A percentile compares a stretch with the other conserved stretches of the same genome.
These are phyloP conservation scores for Psophia crepitans DNA, from an alignment of 2,113 vertebrate species.

Conservation along the genomic window DNA sequence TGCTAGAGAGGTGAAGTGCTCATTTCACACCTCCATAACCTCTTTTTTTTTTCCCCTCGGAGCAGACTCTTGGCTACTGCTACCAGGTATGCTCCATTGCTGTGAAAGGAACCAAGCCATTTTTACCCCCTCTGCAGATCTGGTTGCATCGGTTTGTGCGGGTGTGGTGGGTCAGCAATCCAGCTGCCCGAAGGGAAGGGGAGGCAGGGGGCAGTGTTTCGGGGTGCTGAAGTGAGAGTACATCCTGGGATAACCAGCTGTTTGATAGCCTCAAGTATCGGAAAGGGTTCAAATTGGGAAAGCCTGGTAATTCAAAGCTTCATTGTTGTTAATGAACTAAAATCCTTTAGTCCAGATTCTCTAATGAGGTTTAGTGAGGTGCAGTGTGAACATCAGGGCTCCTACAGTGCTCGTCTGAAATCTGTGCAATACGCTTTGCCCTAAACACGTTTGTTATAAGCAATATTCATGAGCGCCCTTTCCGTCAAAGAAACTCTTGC, in stretches of 20 bases:
- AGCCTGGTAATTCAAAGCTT: background rate
- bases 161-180: background rate
- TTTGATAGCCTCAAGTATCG: background rate
- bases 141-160: background rate
- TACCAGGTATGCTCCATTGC: background rate
- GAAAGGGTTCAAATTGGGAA: background rate
- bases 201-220: background rate
- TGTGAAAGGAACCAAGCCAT: conserved; percentile 62
- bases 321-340: background rate
- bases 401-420: accelerated
- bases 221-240: background rate
- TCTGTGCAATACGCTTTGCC: background rate
- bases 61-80: background rate
- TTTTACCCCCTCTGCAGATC: background rate
- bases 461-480: background rate
- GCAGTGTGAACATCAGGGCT: background rate
- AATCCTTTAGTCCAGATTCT: background rate
- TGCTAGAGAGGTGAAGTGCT: background rate
- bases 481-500: background rate
- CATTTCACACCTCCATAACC: background rate
- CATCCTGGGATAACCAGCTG: background rate
- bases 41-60: background rate
- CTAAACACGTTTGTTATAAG: background rate
- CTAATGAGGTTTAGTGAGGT: background rate
- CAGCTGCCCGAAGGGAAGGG: background rate